Percentiles rank a stretch among this genome's conserved stretches.
Conservation (phyloP, 2,797 vertebrate genomes). For the Sylvia borin region DNA sequence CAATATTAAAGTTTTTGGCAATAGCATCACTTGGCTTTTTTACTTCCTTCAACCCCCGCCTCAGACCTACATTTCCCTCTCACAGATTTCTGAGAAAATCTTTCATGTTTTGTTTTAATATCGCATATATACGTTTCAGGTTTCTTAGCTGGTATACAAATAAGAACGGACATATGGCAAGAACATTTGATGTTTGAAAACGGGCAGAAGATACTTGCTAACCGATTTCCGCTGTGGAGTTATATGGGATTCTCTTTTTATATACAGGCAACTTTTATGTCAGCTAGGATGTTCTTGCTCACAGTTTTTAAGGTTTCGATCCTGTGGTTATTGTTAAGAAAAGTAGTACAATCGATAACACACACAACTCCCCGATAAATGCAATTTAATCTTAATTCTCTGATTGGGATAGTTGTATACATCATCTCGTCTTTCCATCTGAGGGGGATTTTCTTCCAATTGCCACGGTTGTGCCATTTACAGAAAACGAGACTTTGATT, state of each 20-base stretch:
- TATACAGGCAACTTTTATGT: conserved; percentile 5
- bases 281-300: neutral
- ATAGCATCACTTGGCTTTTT: neutral
- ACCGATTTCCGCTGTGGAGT: conserved; percentile 35
- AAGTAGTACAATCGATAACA: neutral
- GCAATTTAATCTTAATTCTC: neutral
- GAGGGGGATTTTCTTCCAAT: neutral
- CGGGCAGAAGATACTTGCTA: conserved; percentile 46
- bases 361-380: neutral
- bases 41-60: conserved; percentile 25
- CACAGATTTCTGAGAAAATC: conserved; percentile 44
- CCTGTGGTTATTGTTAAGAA: neutral
- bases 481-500: neutral
- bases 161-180: conserved; percentile 48
- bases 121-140: conserved; percentile 27
- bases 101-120: conserved; percentile 65
- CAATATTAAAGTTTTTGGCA: conserved; percentile 53
- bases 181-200: conserved; percentile 52
- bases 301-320: conserved; percentile 8
- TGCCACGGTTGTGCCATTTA: neutral
- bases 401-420: neutral
- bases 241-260: conserved; percentile 26
- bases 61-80: neutral
- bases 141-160: conserved; percentile 45
- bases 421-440: neutral